Percentiles rank a stretch among this genome's conserved stretches.
Evolutionary conservation across 2,113 vertebrate species (phyloP).

Genomic region (Malurus melanocephalus): DNA sequence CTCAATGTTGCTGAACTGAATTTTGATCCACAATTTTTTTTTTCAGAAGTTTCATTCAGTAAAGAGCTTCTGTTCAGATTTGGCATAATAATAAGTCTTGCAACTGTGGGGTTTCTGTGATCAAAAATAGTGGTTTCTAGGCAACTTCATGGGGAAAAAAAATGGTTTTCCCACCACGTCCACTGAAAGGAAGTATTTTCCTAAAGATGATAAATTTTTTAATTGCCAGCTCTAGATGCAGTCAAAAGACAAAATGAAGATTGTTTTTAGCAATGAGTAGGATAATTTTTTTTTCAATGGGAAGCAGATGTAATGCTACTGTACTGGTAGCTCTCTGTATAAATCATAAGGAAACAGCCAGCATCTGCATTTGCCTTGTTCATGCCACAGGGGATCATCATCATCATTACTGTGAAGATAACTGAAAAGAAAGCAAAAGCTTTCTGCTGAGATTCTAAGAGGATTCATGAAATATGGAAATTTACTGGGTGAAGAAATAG

Average conservation of each 20-base stretch:
- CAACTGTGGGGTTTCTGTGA: slow-evolving; percentile 10
- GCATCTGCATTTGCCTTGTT: slow-evolving; percentile 55
- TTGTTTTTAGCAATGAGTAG: slow-evolving; percentile 35
- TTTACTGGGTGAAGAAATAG: slow-evolving; percentile 34
- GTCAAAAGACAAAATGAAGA: slow-evolving; percentile 34
- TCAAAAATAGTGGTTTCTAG: slow-evolving; percentile 8
- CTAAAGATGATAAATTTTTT: slow-evolving; percentile 2
- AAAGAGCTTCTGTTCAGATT: not conserved
- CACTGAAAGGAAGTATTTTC: not conserved
- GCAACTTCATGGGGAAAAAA: not conserved
- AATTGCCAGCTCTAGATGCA: not conserved
- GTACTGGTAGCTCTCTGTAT: slow-evolving; percentile 20
- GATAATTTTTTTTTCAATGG: slow-evolving; percentile 11
- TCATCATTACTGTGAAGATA: slow-evolving; percentile 26
- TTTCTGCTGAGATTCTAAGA: slow-evolving; percentile 37
- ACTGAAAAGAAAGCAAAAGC: slow-evolving; percentile 11
- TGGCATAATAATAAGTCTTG: slow-evolving; percentile 25
- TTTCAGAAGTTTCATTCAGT: not conserved
- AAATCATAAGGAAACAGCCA: slow-evolving; percentile 45
- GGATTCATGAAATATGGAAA: slow-evolving; percentile 41
- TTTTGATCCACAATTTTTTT: not conserved
- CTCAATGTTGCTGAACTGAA: not conserved
- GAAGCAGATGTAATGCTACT: slow-evolving; percentile 42
- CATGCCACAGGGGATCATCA: slow-evolving; percentile 45
- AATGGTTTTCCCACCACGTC: not conserved